phyloP scores from a whole-genome alignment of 2,888 invertebrate genomes.

The Drosophila paranaensis region DNA sequence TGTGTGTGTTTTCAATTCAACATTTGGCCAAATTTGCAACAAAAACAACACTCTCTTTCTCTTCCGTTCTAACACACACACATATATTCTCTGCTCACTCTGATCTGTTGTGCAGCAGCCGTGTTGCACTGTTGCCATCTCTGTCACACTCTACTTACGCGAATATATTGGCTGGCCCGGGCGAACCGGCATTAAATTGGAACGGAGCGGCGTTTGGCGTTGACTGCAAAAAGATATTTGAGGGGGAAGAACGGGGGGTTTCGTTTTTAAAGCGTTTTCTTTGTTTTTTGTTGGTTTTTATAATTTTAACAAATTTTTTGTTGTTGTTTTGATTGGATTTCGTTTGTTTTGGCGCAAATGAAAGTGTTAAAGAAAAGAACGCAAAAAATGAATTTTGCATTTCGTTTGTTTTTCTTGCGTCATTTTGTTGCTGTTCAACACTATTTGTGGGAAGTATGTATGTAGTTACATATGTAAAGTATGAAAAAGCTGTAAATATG shows the following conservation, averaged over 20 bases:
- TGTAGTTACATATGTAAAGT: background rate
- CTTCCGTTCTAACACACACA: slow-evolving; percentile 13
- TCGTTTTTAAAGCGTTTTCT: slow-evolving; percentile 49
- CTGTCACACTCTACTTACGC: slow-evolving; percentile 82
- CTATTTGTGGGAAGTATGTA: background rate
- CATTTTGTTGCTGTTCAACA: slow-evolving; percentile 24
- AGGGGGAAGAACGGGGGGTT: slow-evolving; percentile 20
- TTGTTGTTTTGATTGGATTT: background rate
- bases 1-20: slow-evolving; percentile 24
- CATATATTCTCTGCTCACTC: slow-evolving; percentile 22
- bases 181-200: slow-evolving; percentile 83
- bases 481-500: slow-evolving; percentile 6
- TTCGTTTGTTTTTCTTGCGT: background rate
- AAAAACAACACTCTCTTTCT: slow-evolving; percentile 30
- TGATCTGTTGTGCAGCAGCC: slow-evolving; percentile 18
- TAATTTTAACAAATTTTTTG: slow-evolving; percentile 4
- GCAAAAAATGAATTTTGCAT: background rate
- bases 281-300: background rate
- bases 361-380: slow-evolving; percentile 10
- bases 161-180: slow-evolving; percentile 83
- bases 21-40: slow-evolving; percentile 36
- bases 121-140: slow-evolving; percentile 19
- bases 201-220: slow-evolving; percentile 83
- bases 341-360: slow-evolving; percentile 14
- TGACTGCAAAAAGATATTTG: slow-evolving; percentile 82